Base-by-base conservation (phyloP, 2,888 invertebrate species). In the Fragum sueziense region DNA sequence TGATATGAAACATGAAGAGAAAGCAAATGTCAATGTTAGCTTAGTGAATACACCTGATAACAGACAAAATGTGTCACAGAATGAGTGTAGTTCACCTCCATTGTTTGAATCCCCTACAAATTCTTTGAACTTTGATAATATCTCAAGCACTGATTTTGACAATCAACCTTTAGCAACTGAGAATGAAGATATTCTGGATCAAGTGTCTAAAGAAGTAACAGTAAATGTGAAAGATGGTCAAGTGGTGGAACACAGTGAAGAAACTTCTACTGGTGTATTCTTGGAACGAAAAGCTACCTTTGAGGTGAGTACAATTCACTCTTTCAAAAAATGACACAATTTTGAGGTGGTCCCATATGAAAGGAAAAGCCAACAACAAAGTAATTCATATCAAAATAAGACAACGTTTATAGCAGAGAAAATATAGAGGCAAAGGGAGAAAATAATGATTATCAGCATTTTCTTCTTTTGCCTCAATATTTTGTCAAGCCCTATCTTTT, bases 71-170 rank as follows among this genome's bases (percentile, higher is more conserved):
- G 20, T 22, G 31, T 47, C 62, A 2, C 22, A 37, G n/a, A 17
- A 51, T 34, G 61, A 59, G 1, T 17, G 2, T 2, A 37, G 70
- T 6, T 83, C 83, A 47, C 83, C 83, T 37, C 65, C 73, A 27
- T 75, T 83, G 29, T 83, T 83, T 77, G 80, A 83, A 31, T 83
- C 83, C 17, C 25, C 74, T 65, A 52, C 25, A 22, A 67, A 27
- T 41, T 67, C 37, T 41, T 25, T 25, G 25, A 27, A 57, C 57
- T 57, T 14, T 7, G 27, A 25, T 57, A 57, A 57, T 57, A 25
- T 57, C n/a, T 11, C 6, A 57, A 57, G n/a, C 4, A 25, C 25
- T 14, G 25, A 57, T 57, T n/a, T 14, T 14, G 7, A 47, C 14
- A 14, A 9, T 47, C n/a, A 2, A 3, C 4, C 47, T 20, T 20